These are phyloP conservation scores for Malaclemys terrapin DNA, from an alignment of 2,113 vertebrate genomes.

Conservation along the genomic window DNA sequence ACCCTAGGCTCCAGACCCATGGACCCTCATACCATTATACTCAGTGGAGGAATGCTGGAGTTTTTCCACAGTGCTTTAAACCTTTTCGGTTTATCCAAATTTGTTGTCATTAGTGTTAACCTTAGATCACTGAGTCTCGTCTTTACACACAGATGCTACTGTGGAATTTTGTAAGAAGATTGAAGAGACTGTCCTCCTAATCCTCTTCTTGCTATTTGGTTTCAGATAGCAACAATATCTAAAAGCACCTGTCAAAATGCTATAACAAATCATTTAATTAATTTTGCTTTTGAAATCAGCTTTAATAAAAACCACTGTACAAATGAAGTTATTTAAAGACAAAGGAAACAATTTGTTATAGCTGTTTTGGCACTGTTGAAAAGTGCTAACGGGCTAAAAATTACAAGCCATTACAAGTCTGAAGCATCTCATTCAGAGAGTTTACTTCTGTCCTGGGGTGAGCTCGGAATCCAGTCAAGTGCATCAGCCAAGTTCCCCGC, in stretches of 20 bases:
- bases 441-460: neutral
- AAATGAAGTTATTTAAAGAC: conserved; percentile 1
- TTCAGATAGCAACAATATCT: neutral
- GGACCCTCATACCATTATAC: neutral
- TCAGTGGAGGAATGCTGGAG: neutral
- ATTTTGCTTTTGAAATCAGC: conserved; percentile 23
- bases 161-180: neutral
- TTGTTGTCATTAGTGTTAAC: neutral
- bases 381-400: conserved; percentile 9
- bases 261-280: neutral
- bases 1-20: neutral
- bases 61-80: neutral
- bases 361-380: neutral
- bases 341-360: neutral
- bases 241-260: neutral
- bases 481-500: neutral
- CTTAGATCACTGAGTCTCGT: neutral
- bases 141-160: neutral
- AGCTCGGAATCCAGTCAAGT: neutral
- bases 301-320: neutral
- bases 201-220: neutral
- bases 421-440: neutral
- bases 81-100: neutral
- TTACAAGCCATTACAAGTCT: neutral
- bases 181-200: neutral